phyloP scores from a whole-genome alignment of 64 coral and sea anemone species.

The Pocillopora verrucosa region DNA sequence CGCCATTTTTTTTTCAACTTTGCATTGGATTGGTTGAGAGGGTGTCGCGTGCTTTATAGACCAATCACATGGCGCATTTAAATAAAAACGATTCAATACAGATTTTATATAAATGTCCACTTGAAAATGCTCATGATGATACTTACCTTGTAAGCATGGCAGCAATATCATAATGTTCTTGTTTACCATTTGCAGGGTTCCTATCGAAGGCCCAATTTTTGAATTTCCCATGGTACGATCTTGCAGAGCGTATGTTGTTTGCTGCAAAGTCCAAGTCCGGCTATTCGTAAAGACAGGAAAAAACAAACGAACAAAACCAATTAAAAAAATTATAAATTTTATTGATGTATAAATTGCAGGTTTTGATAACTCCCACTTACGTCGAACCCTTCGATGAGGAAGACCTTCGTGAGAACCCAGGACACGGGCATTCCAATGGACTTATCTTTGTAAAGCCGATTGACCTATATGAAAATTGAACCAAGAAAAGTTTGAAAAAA shows the following conservation, averaged over 20 bases:
- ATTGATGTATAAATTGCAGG: not conserved
- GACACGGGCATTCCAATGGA: slow-evolving; percentile 38
- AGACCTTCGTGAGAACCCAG: slow-evolving; percentile 45
- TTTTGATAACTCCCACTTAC: slow-evolving; percentile 1
- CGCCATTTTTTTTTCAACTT: no score
- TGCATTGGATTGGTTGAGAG: no score
- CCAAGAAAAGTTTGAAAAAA: not conserved
- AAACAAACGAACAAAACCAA: not conserved
- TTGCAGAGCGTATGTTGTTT: slow-evolving; percentile 13
- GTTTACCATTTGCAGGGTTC: slow-evolving; percentile 11
- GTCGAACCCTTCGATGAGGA: slow-evolving; percentile 52
- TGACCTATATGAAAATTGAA: slow-evolving; percentile 12
- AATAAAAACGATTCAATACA: no score
- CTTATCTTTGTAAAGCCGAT: slow-evolving; percentile 32
- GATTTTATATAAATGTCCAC: not conserved
- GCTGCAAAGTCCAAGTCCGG: slow-evolving; percentile 27
- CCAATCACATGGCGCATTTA: no score
- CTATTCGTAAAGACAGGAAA: not conserved
- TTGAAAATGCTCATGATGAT: not conserved
- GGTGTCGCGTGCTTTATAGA: no score
- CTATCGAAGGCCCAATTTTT: not conserved
- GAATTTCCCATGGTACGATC: slow-evolving; percentile 2
- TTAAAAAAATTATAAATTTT: not conserved
- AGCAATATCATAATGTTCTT: slow-evolving; percentile 42
- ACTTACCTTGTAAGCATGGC: slow-evolving; percentile 51